Percentiles rank a stretch among this genome's conserved stretches.
Conservation (phyloP, 2,888 invertebrate genomes). For the Tridacna gigas region DNA sequence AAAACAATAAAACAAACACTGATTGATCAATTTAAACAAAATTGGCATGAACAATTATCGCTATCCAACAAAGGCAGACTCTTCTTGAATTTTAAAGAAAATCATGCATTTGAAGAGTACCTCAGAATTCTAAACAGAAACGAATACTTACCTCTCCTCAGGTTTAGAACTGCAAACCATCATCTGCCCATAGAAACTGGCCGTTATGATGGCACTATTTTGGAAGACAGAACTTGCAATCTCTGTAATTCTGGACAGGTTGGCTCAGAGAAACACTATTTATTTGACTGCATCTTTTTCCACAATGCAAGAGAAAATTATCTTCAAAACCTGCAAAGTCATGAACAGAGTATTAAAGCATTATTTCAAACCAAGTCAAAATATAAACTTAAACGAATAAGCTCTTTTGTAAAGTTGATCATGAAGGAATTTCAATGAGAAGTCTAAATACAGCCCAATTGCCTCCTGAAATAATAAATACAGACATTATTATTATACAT, state of each 20-base stretch:
- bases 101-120: not conserved
- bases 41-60: not conserved
- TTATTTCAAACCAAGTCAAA: not conserved
- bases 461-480: no score
- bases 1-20: not conserved
- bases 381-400: not conserved
- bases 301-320: not conserved
- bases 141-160: not conserved
- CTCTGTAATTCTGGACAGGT: not conserved
- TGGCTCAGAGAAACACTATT: slow-evolving; percentile 5
- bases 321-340: not conserved
- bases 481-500: no score
- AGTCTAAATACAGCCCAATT: not conserved
- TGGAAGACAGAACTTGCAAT: not conserved
- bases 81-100: not conserved
- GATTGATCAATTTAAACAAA: not conserved
- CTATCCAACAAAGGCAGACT: slow-evolving; percentile 2
- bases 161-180: slow-evolving; percentile 22
- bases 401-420: not conserved
- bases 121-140: not conserved
- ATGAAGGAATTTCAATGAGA: not conserved
- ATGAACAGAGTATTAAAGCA: not conserved
- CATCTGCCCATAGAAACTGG: slow-evolving; percentile 24
- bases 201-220: not conserved
- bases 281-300: slow-evolving; percentile 11